Conservation (phyloP, 1,140 invertebrate genomes). For the Zaprionus nigranus region DNA sequence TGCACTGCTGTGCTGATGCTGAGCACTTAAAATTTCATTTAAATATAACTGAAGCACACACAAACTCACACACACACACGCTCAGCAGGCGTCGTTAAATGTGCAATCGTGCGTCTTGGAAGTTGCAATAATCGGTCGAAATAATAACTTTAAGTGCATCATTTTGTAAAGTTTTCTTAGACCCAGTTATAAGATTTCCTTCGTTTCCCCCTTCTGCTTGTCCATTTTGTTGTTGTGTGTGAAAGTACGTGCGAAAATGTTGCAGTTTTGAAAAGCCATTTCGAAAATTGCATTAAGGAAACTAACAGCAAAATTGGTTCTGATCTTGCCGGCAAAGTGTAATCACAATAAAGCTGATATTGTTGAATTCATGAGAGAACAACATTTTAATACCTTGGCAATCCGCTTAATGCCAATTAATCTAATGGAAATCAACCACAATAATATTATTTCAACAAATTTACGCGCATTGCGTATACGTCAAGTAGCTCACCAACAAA, state of each 20-base stretch:
- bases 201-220: neutral
- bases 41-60: conserved; percentile 58
- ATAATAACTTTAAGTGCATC: conserved; percentile 80
- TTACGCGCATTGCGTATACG: neutral
- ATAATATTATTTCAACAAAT: neutral
- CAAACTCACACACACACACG: conserved; percentile 24
- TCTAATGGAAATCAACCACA: neutral
- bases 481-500: neutral
- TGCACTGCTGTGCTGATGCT: conserved; percentile 42
- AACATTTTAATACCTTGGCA: neutral
- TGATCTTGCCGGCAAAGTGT: conserved; percentile 1
- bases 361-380: neutral
- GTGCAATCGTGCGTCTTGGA: conserved; percentile 77
- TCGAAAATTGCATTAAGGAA: conserved; percentile 37
- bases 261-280: conserved; percentile 36
- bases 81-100: conserved; percentile 59
- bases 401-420: neutral
- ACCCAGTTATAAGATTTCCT: conserved; percentile 29
- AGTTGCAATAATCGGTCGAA: conserved; percentile 70
- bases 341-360: neutral
- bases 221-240: conserved; percentile 15
- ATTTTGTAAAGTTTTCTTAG: conserved; percentile 62
- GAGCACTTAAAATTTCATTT: conserved; percentile 80
- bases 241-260: conserved; percentile 60
- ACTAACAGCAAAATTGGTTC: conserved; percentile 8